These are phyloP conservation scores for Anarhynchus alexandrinus DNA, from an alignment of 2,113 vertebrate species.

Conservation along the genomic window DNA sequence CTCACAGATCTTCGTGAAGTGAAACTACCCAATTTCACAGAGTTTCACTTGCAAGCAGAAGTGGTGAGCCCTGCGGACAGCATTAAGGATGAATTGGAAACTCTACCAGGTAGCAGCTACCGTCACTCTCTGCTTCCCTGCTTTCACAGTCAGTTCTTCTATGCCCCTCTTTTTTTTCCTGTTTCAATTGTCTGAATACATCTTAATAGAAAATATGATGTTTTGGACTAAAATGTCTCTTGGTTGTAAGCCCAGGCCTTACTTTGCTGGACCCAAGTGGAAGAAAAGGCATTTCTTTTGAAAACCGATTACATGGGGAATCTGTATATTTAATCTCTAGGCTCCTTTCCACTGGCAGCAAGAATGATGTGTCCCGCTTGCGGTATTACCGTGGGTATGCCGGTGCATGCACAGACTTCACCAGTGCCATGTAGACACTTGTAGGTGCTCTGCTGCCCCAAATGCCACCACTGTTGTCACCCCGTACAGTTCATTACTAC, in stretches of 20 bases:
- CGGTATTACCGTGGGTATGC: not conserved
- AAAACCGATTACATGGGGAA: not conserved
- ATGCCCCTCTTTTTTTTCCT: not conserved
- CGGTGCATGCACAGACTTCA: not conserved
- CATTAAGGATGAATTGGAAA: not conserved
- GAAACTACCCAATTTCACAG: constrained; percentile 8
- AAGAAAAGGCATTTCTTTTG: not conserved
- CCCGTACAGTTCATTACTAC: rapidly evolving
- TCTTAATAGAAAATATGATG: not conserved
- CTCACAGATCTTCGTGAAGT: not conserved
- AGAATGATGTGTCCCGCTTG: not conserved
- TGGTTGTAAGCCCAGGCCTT: not conserved
- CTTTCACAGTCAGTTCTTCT: not conserved
- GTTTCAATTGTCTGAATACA: not conserved
- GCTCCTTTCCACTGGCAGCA: not conserved
- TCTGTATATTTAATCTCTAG: not conserved
- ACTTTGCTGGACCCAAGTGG: not conserved
- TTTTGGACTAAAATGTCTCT: not conserved
- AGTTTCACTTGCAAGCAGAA: constrained; percentile 2
- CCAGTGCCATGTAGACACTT: not conserved
- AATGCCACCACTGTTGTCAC: not conserved
- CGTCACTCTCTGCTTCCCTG: not conserved
- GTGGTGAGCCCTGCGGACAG: not conserved
- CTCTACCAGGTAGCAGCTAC: not conserved
- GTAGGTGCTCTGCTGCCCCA: not conserved